Conservation (phyloP, 2,113 vertebrate species). For the Sinocyclocheilus maitianheensis region DNA sequence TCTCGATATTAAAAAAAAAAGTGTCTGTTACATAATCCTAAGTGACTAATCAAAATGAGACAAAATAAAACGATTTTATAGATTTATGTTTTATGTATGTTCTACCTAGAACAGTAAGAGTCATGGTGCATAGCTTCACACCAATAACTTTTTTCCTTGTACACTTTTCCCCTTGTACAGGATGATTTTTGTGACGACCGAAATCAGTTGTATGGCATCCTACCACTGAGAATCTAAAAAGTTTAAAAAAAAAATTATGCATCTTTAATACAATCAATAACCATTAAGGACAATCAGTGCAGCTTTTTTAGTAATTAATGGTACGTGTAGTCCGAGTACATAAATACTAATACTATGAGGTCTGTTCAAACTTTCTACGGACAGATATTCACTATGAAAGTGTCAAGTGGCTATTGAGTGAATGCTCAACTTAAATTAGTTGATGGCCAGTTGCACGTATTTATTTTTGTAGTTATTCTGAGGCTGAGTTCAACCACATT, state of each 20-base stretch:
- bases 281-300: not conserved
- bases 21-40: not conserved
- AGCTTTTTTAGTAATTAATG: not conserved
- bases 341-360: not conserved
- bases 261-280: not conserved
- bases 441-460: not conserved
- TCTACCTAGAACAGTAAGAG: not conserved
- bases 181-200: not conserved
- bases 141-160: not conserved
- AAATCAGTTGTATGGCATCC: not conserved
- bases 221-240: not conserved
- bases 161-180: not conserved
- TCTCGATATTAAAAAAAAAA: not conserved
- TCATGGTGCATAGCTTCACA: not conserved
- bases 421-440: not conserved
- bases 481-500: constrained; percentile 77
- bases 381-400: not conserved
- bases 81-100: not conserved
- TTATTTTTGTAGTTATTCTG: not conserved
- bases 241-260: not conserved
- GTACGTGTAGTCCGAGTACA: not conserved
- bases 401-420: not conserved
- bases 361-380: not conserved
- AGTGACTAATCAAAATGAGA: not conserved
- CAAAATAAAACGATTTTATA: not conserved